Evolutionary conservation across 2,113 vertebrate species (phyloP), one percentile per base, ranked within the genome.

Genomic region (Lagopus muta): DNA sequence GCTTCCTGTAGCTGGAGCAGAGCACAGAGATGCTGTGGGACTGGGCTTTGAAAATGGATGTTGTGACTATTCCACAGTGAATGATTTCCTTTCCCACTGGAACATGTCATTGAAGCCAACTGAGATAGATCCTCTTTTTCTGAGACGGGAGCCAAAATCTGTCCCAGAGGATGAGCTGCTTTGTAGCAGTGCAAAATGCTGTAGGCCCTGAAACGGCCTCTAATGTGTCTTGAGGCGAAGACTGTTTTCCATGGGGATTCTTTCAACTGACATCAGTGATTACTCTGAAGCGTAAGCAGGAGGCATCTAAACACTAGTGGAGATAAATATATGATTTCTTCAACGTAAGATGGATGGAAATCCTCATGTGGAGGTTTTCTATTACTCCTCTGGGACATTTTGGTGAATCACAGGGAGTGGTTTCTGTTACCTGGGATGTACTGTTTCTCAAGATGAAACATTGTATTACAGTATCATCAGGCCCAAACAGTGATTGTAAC

Each of bases 41-140:
- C 13, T 25, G 28, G 45, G 38, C 25, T 30, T 55, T 34, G 34
- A 17, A n/a, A 28, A 52, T 30, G 58, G 52, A 32, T 13, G 0
- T 54, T 55, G 18, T 64, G 55, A 17, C 22, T 55, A 30, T 57
- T 71, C 32, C 16, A 8, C 22, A 7, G 16, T 40, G 17, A 64
- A 40, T 38, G 11, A 40, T 54, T 64, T 58, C 24, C 66, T 38
- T 76, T 30, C 43, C 15, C 0, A 1, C n/a, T 67, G 72, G 58
- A 52, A 25, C 24, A 8, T 0, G 1, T n/a, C 21, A 6, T 8
- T 32, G 61, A 27, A 1, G 1, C 48, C 4, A 7, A 4, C 61
- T 58, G 13, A 3, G 54, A 25, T 57, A 30, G 18, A 22, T 72
- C 5, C n/a, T 67, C 20, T 15, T 54, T 20, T 24, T 47, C 10